Evolutionary conservation across 1,140 invertebrate genomes (phyloP), one percentile per base, ranked within the genome.

Genomic region (Zaprionus vittiger): DNA sequence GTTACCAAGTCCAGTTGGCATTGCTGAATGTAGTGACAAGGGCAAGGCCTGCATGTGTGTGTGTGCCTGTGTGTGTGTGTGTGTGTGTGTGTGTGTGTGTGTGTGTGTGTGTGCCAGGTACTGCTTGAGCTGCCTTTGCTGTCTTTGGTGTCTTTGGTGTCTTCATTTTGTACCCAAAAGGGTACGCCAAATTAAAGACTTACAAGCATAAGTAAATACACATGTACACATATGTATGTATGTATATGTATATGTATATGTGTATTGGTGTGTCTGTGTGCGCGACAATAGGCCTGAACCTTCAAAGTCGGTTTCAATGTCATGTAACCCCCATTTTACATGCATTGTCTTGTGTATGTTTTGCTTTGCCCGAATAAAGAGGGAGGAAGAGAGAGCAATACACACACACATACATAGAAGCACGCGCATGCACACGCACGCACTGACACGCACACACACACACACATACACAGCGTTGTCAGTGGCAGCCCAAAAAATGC

Each of bases 221-320:
- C 26, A 28, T 7, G 28, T 44, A 44, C 1, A 44, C 4, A 41
- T 41, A 3, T 47, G 12, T 52, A 24, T 12, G 14, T 26, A 15
- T 5, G 4, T 49, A 31, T 37, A 17, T 67, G 12, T 41, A 15
- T n/a, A 9, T 63, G 5, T 61, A 5, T 55, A 11, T 44, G 4
- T 55, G 14, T 20, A 7, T 64, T 1, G 37, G n/a, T 63, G 2
- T 61, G n/a, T 60, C n/a, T 60, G 41, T 34, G 57, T 62, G 57
- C 56, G 62, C 73, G 72, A 66, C 52, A 72, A 62, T 72, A 69
- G 59, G 72, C 76, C 76, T 83, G 79, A 91, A 89, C 89, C 89
- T 91, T 91, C 89, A 91, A 91, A 91, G 76, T 85, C 49, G 71
- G 84, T 91, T 91, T 91, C 89, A 91, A 91, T 91, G 89, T 91